Conservation (phyloP, 2,797 vertebrate species). For the Odontamblyopus rebecca region DNA sequence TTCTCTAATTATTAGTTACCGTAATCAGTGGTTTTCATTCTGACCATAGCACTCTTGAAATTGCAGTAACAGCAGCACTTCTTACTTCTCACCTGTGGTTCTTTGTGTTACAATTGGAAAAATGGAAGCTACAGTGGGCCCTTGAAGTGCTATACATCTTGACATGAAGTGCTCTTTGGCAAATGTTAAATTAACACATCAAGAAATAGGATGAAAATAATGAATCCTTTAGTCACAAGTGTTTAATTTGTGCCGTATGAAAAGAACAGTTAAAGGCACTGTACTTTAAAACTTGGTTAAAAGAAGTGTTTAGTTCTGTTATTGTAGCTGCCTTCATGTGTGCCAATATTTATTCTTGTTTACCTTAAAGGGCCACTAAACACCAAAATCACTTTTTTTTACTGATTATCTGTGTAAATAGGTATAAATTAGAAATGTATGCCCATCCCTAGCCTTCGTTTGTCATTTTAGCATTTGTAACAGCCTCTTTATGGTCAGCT, state of each 20-base stretch:
- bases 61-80: not conserved
- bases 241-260: slow-evolving; percentile 52
- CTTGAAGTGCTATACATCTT: slow-evolving; percentile 18
- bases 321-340: too few relatives aligned
- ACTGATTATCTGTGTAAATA: too few relatives aligned
- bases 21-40: not conserved
- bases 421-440: too few relatives aligned
- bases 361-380: too few relatives aligned
- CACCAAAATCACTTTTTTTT: too few relatives aligned
- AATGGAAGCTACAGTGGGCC: slow-evolving; percentile 20
- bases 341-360: too few relatives aligned
- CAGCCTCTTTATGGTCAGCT: too few relatives aligned
- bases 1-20: too few relatives aligned
- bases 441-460: too few relatives aligned
- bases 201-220: slow-evolving; percentile 41
- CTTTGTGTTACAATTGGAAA: slow-evolving; percentile 16
- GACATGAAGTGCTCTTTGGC: slow-evolving; percentile 40
- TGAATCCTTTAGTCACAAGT: slow-evolving; percentile 45
- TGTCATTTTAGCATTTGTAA: too few relatives aligned
- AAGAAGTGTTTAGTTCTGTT: too few relatives aligned
- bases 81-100: not conserved
- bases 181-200: slow-evolving; percentile 59
- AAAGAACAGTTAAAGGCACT: slow-evolving; percentile 40
- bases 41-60: not conserved
- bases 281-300: too few relatives aligned